Evolutionary conservation across 1,140 invertebrate species (phyloP).

Genomic region (Orussus abietinus): DNA sequence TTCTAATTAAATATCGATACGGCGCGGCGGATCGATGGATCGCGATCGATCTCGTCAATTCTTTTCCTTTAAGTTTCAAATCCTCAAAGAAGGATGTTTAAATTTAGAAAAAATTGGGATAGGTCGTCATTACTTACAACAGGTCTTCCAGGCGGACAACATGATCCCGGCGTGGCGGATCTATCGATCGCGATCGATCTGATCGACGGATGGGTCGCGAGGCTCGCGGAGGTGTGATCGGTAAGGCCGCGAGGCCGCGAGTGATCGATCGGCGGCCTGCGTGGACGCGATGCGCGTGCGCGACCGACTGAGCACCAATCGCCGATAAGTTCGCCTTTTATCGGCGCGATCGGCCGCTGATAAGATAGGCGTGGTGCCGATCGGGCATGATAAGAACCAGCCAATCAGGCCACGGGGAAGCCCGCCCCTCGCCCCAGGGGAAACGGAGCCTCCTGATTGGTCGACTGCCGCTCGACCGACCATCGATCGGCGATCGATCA

Average conservation of each 20-base stretch:
- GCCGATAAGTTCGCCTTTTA: conserved; percentile 30
- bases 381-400: no score
- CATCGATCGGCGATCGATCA: neutral
- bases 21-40: no score
- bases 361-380: no score
- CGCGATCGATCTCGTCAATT: no score
- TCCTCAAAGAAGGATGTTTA: no score
- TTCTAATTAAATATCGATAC: no score
- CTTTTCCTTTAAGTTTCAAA: no score
- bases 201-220: neutral
- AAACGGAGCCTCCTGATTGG: neutral
- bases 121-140: conserved; percentile 42
- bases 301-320: conserved; percentile 26
- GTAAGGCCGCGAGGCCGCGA: neutral
- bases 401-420: neutral
- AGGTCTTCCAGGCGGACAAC: conserved; percentile 28
- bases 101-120: no score
- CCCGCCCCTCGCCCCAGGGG: neutral
- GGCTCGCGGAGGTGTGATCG: neutral
- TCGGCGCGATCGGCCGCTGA: conserved; percentile 13
- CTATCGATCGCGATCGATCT: neutral
- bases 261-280: neutral
- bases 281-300: conserved; percentile 6
- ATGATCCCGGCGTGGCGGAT: conserved; percentile 18
- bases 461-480: neutral